Conservation (phyloP, 2,888 invertebrate species). For the Macrosoma leucophasiata region DNA sequence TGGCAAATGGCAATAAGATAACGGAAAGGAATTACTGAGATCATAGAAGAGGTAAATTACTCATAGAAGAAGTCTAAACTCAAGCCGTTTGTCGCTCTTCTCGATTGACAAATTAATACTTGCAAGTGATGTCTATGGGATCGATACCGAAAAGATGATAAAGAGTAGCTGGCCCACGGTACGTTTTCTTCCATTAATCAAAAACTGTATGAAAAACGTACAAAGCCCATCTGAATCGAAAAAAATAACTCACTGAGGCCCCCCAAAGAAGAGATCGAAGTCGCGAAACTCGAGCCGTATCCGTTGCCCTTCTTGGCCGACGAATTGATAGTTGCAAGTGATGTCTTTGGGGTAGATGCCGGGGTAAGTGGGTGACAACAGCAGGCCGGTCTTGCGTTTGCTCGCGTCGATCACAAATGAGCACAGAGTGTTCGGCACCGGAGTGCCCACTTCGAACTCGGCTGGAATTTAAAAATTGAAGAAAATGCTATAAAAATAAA, state of each 20-base stretch:
- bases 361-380: constrained; percentile 98
- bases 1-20: too few species aligned
- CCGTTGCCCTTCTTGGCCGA: constrained; percentile 91
- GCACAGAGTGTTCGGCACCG: constrained; percentile 90
- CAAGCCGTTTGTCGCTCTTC: too few species aligned
- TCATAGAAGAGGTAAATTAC: too few species aligned
- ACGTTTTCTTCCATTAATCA: too few species aligned
- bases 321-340: constrained; percentile 93
- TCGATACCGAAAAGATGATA: too few species aligned
- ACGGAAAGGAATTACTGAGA: too few species aligned
- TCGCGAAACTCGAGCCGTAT: constrained; percentile 97
- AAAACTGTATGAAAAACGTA: too few species aligned
- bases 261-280: constrained; percentile 99
- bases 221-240: background rate
- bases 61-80: too few species aligned
- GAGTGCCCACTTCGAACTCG: constrained; percentile 94
- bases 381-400: constrained; percentile 85
- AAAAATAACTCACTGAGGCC: constrained; percentile 90
- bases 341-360: constrained; percentile 99
- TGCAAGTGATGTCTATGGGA: too few species aligned
- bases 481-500: too few species aligned
- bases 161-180: too few species aligned
- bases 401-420: constrained; percentile 89
- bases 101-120: too few species aligned
- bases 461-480: constrained; percentile 76